Evolutionary conservation across 2,113 vertebrate species (phyloP).

Genomic region (pig (Sus scrofa)): T2T-Sscrofa CM000812.6:216709001-216709500

Average conservation of each 20-base stretch:
- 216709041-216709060: neutral
- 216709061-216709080: neutral
- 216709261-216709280: neutral
- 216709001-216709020: neutral
- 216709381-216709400: neutral
- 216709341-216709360: neutral
- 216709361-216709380: neutral
- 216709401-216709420: neutral
- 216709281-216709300: neutral
- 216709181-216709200: too few species aligned
- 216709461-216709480: neutral
- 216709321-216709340: neutral
- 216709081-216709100: too few species aligned
- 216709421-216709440: constrained; percentile 10
- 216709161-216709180: too few species aligned
- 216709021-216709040: constrained; percentile 4
- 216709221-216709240: neutral
- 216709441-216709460: neutral
- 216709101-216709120: too few species aligned
- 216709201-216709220: too few species aligned
- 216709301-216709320: neutral
- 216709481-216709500: constrained; percentile 29
- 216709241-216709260: constrained; percentile 11
- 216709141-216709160: too few species aligned
- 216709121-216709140: too few species aligned